These are phyloP conservation scores for Motacilla tschutschensis DNA, from an alignment of 2,113 vertebrate genomes.

Conservation along the genomic window DNA sequence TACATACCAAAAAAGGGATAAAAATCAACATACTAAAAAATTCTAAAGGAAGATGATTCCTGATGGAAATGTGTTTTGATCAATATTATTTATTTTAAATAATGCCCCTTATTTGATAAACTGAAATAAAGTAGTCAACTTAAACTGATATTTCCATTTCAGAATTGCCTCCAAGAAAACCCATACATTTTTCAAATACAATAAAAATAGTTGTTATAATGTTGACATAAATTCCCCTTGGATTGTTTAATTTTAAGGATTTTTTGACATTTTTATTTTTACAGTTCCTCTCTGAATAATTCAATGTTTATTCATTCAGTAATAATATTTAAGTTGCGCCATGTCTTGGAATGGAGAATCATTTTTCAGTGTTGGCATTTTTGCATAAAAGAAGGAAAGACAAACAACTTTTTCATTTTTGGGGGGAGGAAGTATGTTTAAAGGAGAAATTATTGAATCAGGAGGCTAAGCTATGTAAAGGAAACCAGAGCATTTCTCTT, in stretches of 20 bases:
- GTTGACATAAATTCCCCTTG: neutral
- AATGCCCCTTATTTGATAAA: neutral
- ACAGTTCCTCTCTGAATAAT: neutral
- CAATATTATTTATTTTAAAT: neutral
- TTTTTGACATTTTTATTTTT: neutral
- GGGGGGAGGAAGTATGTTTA: fast-evolving
- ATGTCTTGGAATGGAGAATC: neutral
- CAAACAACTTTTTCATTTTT: fast-evolving
- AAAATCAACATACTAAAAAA: neutral
- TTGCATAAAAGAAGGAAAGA: neutral
- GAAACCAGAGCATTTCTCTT: neutral
- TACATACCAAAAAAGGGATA: neutral
- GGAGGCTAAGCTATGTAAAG: neutral
- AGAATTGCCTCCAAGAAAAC: neutral
- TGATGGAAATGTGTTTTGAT: neutral
- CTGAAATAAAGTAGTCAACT: neutral
- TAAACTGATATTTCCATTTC: neutral
- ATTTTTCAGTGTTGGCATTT: neutral
- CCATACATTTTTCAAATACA: neutral
- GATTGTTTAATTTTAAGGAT: neutral
- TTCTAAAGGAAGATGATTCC: neutral
- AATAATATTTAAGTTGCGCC: neutral
- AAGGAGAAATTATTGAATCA: neutral
- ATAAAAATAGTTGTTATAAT: neutral
- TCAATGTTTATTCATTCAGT: neutral